A percentile compares a stretch with the other conserved stretches of the same genome.
Evolutionary conservation across 2,888 invertebrate species (phyloP).

Genomic region (Melitaea athalia): DNA sequence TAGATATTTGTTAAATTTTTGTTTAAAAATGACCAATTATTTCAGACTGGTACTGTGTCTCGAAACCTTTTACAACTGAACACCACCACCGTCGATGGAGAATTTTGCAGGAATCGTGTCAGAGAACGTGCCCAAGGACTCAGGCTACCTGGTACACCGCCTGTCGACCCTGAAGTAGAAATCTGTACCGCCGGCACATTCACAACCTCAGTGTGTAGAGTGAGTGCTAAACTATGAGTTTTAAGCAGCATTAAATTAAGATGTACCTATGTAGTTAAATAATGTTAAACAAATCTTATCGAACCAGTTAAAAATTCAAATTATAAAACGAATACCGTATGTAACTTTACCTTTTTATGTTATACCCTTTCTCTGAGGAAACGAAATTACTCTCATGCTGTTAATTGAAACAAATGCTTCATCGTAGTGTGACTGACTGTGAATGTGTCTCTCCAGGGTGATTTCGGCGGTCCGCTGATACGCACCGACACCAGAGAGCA

Average conservation of each 20-base stretch:
- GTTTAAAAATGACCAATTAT: background rate
- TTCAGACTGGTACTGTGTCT: background rate
- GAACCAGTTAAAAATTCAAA: too few species aligned
- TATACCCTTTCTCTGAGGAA: too few species aligned
- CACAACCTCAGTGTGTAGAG: background rate
- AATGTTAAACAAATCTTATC: too few species aligned
- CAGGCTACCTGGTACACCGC: background rate
- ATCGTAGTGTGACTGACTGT: too few species aligned
- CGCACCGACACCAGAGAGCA: constrained; percentile 36
- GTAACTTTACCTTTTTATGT: too few species aligned
- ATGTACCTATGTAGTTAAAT: too few species aligned
- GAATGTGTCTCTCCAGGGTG: constrained; percentile 48
- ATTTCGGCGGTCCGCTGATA: constrained; percentile 58
- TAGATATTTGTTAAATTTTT: background rate
- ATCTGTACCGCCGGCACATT: background rate
- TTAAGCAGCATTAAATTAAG: too few species aligned
- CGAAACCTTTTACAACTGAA: background rate
- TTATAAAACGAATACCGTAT: too few species aligned
- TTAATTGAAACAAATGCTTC: too few species aligned
- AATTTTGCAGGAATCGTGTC: background rate
- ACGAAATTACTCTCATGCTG: too few species aligned
- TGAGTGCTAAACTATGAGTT: background rate
- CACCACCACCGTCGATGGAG: background rate
- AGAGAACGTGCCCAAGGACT: background rate
- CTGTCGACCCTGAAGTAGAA: background rate